Evolutionary conservation across 2,888 invertebrate species (phyloP).

Genomic region (Masnerella sp.): DNA sequence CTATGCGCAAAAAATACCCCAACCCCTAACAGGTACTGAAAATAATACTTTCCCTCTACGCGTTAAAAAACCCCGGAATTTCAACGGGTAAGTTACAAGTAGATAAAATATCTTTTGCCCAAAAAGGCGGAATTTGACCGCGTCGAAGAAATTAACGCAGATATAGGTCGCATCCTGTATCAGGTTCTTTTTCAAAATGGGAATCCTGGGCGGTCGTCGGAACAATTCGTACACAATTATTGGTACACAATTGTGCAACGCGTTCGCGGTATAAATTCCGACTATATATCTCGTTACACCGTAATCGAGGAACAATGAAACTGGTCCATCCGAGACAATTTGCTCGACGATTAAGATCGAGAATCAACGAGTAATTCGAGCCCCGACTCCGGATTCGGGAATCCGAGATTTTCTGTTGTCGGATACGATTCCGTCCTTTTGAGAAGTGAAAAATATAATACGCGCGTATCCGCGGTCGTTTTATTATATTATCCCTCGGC

Average conservation of each 20-base stretch:
- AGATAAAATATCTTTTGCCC: not conserved
- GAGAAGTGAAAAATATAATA: conserved; percentile 54
- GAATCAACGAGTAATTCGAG: conserved; percentile 65
- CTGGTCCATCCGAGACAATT: conserved; percentile 60
- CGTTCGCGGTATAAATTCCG: conserved; percentile 52
- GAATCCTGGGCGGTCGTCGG: conserved; percentile 40
- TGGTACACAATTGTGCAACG: conserved; percentile 47
- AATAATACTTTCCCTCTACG: too few relatives aligned
- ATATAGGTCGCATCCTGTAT: conserved; percentile 51
- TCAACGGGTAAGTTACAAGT: not conserved
- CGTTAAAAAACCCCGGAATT: not conserved
- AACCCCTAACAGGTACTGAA: too few relatives aligned
- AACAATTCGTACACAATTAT: conserved; percentile 39
- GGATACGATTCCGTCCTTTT: conserved; percentile 29
- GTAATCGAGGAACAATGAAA: conserved; percentile 70
- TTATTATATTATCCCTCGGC: conserved; percentile 38
- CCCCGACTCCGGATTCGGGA: conserved; percentile 63
- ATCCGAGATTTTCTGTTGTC: conserved; percentile 70
- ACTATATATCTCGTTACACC: conserved; percentile 70
- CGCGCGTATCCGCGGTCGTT: conserved; percentile 49
- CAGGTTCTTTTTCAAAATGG: conserved; percentile 16
- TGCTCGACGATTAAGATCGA: conserved; percentile 63
- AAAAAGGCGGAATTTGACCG: not conserved
- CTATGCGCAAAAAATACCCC: too few relatives aligned
- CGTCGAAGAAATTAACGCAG: conserved; percentile 39